Evolutionary conservation across 2,888 invertebrate species (phyloP).

Genomic region (Acrobasis repandana): DNA sequence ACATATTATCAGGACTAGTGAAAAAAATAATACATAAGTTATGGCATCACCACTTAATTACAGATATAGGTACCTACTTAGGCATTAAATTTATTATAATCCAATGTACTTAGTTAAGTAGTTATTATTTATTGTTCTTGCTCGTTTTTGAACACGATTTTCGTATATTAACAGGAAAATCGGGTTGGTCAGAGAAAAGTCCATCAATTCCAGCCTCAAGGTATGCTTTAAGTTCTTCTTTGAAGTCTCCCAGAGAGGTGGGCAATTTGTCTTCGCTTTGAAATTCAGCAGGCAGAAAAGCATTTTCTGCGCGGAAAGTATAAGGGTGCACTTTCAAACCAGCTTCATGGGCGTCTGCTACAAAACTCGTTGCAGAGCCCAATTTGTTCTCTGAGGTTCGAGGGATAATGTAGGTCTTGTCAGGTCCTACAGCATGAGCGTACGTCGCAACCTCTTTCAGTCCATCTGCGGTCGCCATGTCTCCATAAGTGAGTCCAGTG

Average conservation of each 20-base stretch:
- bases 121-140: conserved; percentile 27
- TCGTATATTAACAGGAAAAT: conserved; percentile 14
- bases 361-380: conserved; percentile 57
- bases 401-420: conserved; percentile 69
- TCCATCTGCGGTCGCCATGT: conserved; percentile 66
- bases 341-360: conserved; percentile 60
- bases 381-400: conserved; percentile 54
- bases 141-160: neutral
- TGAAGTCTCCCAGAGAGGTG: conserved; percentile 53
- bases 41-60: no score
- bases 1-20: no score
- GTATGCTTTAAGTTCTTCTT: conserved; percentile 60
- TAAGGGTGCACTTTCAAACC: conserved; percentile 71
- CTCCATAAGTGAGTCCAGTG: conserved; percentile 58
- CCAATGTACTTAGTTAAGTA: no score
- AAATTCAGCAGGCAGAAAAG: conserved; percentile 62
- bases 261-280: conserved; percentile 43
- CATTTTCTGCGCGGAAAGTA: conserved; percentile 71
- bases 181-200: conserved; percentile 62
- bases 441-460: conserved; percentile 63
- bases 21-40: no score
- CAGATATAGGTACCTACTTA: no score
- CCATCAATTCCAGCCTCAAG: conserved; percentile 69
- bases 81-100: no score
- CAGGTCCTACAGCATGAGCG: conserved; percentile 70